Conservation (phyloP, 2,797 vertebrate species). For the Heteromormyrus szaboi region DNA sequence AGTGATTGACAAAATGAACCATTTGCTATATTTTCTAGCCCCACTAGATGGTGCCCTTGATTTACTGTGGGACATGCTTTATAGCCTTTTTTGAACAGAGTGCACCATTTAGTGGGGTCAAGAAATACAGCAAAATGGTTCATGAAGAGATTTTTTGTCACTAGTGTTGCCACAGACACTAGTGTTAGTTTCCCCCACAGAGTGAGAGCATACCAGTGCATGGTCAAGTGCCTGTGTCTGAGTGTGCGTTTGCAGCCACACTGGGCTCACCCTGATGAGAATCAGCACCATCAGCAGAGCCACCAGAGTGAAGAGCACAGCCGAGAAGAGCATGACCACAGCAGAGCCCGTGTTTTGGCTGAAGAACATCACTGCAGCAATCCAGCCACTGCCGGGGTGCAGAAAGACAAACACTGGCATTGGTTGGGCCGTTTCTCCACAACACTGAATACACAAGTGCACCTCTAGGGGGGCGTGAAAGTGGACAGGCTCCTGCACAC, state of each 20-base stretch:
- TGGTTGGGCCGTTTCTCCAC: neutral
- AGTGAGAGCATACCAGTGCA: neutral
- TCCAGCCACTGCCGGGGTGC: slow-evolving; percentile 59
- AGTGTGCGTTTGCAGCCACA: neutral
- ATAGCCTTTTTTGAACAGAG: neutral
- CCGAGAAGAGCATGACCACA: slow-evolving; percentile 83
- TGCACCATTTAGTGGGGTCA: neutral
- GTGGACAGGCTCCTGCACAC: slow-evolving; percentile 29
- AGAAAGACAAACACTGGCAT: neutral
- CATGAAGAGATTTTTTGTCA: neutral
- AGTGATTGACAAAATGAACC: neutral
- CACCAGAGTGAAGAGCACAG: slow-evolving; percentile 77
- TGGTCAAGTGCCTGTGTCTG: neutral
- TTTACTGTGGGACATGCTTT: neutral
- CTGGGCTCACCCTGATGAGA: slow-evolving; percentile 61
- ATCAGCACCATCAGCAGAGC: slow-evolving; percentile 69
- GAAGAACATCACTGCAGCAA: slow-evolving; percentile 64
- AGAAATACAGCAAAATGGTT: neutral
- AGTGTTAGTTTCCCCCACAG: neutral
- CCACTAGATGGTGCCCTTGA: neutral
- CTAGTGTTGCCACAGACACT: neutral
- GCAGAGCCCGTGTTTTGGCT: slow-evolving; percentile 56
- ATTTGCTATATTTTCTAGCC: neutral
- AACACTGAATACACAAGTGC: neutral
- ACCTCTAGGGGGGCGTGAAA: neutral